These are phyloP conservation scores for Bombus impatiens DNA, from an alignment of 1,140 invertebrate species.

Conservation along the genomic window DNA sequence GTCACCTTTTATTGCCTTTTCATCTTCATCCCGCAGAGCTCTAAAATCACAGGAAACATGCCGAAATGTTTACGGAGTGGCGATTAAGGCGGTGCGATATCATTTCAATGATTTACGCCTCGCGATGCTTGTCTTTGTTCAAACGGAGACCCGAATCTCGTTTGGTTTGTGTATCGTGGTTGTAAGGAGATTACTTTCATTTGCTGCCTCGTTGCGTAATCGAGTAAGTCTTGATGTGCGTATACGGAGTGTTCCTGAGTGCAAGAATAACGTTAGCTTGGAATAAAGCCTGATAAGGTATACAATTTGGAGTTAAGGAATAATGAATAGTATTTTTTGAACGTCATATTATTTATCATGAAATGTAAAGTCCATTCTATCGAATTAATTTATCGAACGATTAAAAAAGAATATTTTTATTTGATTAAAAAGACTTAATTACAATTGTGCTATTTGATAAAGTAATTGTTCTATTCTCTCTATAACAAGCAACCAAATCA, in stretches of 20 bases:
- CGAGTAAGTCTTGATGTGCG: not conserved
- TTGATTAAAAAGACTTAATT: not conserved
- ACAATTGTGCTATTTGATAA: not conserved
- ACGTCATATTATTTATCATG: no score
- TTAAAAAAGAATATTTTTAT: no score
- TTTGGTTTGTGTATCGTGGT: constrained; percentile 2
- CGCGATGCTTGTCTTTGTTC: not conserved
- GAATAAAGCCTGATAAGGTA: not conserved
- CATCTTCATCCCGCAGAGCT: not conserved
- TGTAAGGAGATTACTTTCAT: constrained; percentile 5
- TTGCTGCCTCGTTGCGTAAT: constrained; percentile 9
- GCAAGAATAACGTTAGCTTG: not conserved
- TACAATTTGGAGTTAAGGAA: not conserved
- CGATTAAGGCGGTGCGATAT: constrained; percentile 42
- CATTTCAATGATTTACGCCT: constrained; percentile 40
- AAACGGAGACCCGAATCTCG: not conserved
- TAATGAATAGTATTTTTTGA: not conserved
- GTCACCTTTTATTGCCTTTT: constrained; percentile 33
- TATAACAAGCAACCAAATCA: not conserved
- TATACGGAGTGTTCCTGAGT: not conserved
- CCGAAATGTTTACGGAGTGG: constrained; percentile 25
- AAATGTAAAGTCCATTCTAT: not conserved
- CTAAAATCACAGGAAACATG: constrained; percentile 19
- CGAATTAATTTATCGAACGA: not conserved
- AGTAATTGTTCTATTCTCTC: not conserved